Evolutionary conservation across 2,797 vertebrate species (phyloP), one percentile per base, ranked within the genome.

Genomic region (Danio choprae): DNA sequence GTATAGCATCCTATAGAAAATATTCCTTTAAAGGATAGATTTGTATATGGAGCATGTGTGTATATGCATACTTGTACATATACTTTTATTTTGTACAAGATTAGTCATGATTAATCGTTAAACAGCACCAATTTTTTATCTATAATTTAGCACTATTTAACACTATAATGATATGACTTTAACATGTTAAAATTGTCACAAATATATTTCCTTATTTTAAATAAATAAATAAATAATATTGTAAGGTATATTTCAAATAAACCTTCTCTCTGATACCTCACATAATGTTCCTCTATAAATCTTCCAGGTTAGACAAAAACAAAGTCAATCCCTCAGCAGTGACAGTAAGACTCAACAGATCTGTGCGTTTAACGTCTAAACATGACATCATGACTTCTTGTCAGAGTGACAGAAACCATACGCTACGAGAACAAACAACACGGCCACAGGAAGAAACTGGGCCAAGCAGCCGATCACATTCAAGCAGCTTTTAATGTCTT

Each of bases 341-440:
- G 43, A 64, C 53, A 38, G 43, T n/a, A 71, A 56, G 29, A 69
- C 40, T 71, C 46, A 62, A 53, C 13, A 16, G 20, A 58, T 56
- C 55, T 50, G 48, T 71, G 51, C 62, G 77, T 59, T 20, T 62
- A 78, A 63, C 63, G 75, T 68, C 65, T 67, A 36, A 50, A 41
- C 41, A 63, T 85, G 82, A 84, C 84, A 81, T 87, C 80, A 74
- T 69, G 22, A 77, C 53, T 58, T 58, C 46, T 64, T 79, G 85
- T 77, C 85, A 82, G 62, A 29, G 43, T 83, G 85, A 85, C 60
- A 74, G 60, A 72, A 83, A 77, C 81, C 82, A 81, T 83, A 77
- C 53, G 36, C 46, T 16, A 36, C 8, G 15, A 59, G 62, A 51
- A 74, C 79, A 82, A 86, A 87, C 86, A 84, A 55, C 79, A 78